phyloP scores from a whole-genome alignment of 2,113 vertebrate genomes.

The Cyphotilapia sp. region DNA sequence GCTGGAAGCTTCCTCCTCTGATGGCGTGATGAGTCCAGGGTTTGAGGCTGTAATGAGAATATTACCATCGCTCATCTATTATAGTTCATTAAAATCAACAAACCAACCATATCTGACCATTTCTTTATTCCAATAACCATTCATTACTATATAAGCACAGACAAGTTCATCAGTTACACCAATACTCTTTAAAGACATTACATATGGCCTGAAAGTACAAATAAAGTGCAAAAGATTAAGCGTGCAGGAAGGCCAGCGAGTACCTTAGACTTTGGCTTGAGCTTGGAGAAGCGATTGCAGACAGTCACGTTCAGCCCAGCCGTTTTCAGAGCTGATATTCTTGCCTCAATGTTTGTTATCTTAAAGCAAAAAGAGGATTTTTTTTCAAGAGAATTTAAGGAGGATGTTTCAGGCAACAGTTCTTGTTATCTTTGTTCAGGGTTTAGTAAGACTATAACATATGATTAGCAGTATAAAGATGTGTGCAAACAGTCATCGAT shows the following conservation, averaged over 20 bases:
- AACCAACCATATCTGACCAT: background rate
- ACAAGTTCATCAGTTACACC: rapidly evolving
- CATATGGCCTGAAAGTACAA: background rate
- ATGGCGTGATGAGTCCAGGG: constrained; percentile 90
- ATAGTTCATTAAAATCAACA: background rate
- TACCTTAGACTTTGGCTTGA: constrained; percentile 68
- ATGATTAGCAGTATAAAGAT: background rate
- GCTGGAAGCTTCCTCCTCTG: constrained; percentile 93
- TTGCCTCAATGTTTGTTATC: constrained; percentile 96
- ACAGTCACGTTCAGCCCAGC: constrained; percentile 90
- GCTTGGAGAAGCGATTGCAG: constrained; percentile 79
- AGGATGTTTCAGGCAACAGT: background rate
- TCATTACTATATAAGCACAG: background rate
- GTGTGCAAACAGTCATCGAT: background rate
- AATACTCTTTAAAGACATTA: background rate
- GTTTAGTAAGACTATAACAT: background rate
- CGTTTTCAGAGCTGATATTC: constrained; percentile 91
- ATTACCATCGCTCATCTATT: background rate
- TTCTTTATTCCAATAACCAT: background rate
- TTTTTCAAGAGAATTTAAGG: background rate
- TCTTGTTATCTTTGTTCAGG: background rate
- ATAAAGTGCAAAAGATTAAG: background rate
- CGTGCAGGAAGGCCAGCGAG: background rate
- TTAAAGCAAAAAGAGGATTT: constrained; percentile 33
- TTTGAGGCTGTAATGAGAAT: constrained; percentile 78